phyloP scores from a whole-genome alignment of 2,888 invertebrate species.

The Sphaerophoria taeniata region DNA sequence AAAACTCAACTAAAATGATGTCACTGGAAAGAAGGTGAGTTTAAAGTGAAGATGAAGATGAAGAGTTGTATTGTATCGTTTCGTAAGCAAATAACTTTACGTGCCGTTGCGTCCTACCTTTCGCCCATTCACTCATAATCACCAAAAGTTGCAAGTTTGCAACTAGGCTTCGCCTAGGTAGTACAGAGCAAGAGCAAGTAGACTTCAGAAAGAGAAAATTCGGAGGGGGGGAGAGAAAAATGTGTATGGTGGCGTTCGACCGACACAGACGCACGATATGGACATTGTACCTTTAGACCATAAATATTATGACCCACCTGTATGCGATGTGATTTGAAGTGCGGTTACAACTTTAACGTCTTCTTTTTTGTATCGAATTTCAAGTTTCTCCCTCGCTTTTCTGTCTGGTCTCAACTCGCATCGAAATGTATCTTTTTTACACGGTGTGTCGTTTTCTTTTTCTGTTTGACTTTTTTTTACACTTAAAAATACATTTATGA shows the following conservation, averaged over 20 bases:
- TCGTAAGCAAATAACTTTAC: constrained; percentile 49
- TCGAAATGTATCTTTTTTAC: constrained; percentile 30
- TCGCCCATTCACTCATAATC: neutral
- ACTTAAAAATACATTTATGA: constrained; percentile 24
- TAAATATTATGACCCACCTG: constrained; percentile 64
- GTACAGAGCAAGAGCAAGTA: neutral
- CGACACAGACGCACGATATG: neutral
- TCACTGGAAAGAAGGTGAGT: constrained; percentile 63
- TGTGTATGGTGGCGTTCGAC: constrained; percentile 20
- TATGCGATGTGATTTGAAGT: constrained; percentile 15
- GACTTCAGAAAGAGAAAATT: neutral
- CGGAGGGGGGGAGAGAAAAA: constrained; percentile 7
- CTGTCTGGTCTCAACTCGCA: constrained; percentile 9
- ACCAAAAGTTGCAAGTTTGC: neutral
- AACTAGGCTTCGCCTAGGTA: constrained; percentile 10
- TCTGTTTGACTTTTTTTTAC: constrained; percentile 32
- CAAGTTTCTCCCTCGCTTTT: constrained; percentile 61
- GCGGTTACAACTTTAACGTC: constrained; percentile 34
- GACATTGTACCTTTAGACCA: constrained; percentile 38
- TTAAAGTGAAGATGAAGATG: constrained; percentile 11
- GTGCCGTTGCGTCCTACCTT: constrained; percentile 27
- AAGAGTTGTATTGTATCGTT: constrained; percentile 26
- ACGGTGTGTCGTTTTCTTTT: neutral
- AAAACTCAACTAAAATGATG: constrained; percentile 60
- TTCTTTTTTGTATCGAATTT: constrained; percentile 50